phyloP scores from a whole-genome alignment of 2,113 vertebrate species.

The Notothenia coriiceps region DNA sequence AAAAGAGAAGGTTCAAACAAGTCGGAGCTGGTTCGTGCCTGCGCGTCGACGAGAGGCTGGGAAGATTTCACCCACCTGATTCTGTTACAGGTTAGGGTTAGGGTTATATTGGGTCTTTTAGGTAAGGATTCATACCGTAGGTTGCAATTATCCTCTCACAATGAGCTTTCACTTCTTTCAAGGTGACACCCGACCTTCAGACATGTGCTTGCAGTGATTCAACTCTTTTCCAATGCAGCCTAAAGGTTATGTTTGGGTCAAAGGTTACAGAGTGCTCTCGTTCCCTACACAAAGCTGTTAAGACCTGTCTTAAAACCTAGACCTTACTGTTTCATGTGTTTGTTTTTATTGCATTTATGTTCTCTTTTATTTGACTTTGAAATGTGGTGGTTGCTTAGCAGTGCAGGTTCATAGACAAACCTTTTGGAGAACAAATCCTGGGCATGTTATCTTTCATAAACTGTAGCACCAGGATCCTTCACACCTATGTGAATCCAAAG shows the following conservation, averaged over 20 bases:
- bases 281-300: neutral
- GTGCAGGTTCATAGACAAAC: neutral
- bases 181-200: neutral
- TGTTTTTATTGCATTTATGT: neutral
- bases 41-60: neutral
- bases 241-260: constrained; percentile 14
- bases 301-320: neutral
- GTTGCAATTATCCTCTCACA: neutral
- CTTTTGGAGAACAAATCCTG: neutral
- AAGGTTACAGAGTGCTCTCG: neutral
- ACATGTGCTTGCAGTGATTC: neutral
- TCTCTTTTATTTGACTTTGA: neutral
- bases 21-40: constrained; percentile 53
- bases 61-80: constrained; percentile 9
- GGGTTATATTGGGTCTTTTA: neutral
- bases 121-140: neutral
- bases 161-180: neutral
- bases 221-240: constrained; percentile 4
- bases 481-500: neutral
- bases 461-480: neutral
- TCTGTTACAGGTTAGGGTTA: neutral
- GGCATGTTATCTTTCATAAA: neutral
- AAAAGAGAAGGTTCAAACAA: constrained; percentile 35
- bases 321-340: neutral
- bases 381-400: neutral